These are phyloP conservation scores for Brachionus manjavacas DNA, from an alignment of 1,140 invertebrate genomes.

Conservation along the genomic window DNA sequence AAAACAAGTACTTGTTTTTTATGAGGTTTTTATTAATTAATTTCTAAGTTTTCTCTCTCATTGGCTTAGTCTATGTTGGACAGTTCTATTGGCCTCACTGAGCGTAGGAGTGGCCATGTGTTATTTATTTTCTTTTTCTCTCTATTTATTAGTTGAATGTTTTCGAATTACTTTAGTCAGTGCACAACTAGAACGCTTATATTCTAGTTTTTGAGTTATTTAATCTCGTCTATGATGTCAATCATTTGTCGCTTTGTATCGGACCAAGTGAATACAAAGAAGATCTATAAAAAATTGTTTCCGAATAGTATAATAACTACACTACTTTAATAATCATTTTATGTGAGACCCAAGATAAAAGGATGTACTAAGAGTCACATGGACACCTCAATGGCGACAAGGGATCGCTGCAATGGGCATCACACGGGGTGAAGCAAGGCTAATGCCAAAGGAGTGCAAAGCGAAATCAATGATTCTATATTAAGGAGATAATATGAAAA, in stretches of 20 bases:
- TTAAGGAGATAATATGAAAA: too few relatives aligned
- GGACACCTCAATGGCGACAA: too few relatives aligned
- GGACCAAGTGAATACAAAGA: not conserved
- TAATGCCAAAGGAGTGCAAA: too few relatives aligned
- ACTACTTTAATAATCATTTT: too few relatives aligned
- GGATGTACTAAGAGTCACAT: too few relatives aligned
- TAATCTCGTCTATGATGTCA: not conserved
- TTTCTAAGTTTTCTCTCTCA: not conserved
- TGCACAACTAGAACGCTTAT: not conserved
- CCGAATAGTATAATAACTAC: too few relatives aligned
- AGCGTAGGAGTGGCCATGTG: not conserved
- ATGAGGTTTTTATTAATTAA: conserved; percentile 9
- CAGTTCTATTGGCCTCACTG: not conserved
- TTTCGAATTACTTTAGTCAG: conserved; percentile 12
- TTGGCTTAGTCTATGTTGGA: not conserved
- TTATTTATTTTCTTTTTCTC: not conserved
- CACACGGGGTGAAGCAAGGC: too few relatives aligned
- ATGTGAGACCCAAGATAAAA: too few relatives aligned
- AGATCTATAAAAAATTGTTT: not conserved
- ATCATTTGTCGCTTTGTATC: not conserved
- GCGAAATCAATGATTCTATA: too few relatives aligned
- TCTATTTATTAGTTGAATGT: not conserved
- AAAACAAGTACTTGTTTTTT: conserved; percentile 13
- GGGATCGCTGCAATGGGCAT: too few relatives aligned
- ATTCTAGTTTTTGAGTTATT: not conserved